These are phyloP conservation scores for Galeopsomyia nigrocyanea DNA, from an alignment of 2,888 invertebrate species.

Conservation along the genomic window DNA sequence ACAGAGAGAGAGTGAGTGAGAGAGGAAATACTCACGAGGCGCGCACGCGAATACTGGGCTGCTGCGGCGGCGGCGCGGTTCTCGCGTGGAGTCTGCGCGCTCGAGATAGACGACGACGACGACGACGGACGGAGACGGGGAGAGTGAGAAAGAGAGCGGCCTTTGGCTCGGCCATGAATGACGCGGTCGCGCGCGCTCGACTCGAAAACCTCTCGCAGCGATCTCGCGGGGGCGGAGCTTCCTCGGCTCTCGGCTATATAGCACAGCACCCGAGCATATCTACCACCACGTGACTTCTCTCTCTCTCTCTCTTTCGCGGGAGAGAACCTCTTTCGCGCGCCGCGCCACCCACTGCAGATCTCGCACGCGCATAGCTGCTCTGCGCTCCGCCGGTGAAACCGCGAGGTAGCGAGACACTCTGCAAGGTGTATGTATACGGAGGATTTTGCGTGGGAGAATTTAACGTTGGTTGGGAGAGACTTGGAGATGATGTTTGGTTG, in stretches of 20 bases:
- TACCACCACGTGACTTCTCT: constrained; percentile 54
- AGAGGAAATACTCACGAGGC: not conserved
- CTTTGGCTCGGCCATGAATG: constrained; percentile 68
- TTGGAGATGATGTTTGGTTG: no score
- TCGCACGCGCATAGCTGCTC: constrained; percentile 30
- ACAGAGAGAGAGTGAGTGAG: constrained; percentile 38
- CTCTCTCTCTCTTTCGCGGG: constrained; percentile 16
- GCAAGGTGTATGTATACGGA: no score
- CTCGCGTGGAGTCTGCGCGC: constrained; percentile 53
- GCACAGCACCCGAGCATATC: no score
- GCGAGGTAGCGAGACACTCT: no score
- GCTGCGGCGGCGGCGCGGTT: constrained; percentile 27
- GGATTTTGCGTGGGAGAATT: no score
- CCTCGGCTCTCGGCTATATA: no score
- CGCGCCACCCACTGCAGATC: constrained; percentile 35
- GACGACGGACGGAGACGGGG: no score
- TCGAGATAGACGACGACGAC: constrained; percentile 11
- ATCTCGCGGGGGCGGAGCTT: no score
- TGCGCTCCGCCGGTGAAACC: no score
- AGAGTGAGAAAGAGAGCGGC: constrained; percentile 53
- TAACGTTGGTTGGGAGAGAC: no score
- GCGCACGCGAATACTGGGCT: constrained; percentile 26
- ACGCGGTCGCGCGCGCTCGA: constrained; percentile 57
- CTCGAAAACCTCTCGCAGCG: constrained; percentile 52
- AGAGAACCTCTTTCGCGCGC: not conserved